Base-by-base conservation (phyloP, 92 coral and sea anemone species). In the Siderastrea siderea region DNA sequence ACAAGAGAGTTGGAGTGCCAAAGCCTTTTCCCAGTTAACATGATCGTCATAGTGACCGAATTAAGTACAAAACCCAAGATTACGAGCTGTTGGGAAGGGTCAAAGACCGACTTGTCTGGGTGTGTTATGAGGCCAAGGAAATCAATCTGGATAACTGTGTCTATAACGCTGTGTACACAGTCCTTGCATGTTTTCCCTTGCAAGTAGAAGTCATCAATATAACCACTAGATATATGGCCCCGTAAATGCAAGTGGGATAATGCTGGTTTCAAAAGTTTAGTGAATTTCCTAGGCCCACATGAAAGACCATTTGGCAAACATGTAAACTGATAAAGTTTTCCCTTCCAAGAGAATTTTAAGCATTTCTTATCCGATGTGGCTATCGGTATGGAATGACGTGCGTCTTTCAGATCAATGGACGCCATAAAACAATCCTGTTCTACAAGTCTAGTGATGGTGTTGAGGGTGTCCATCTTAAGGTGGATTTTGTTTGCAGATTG, bases 191-290 rank as follows among this genome's bases (percentile, higher is more conserved):
- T n/a, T n/a, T n/a, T n/a, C n/a, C n/a, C n/a, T n/a, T n/a, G n/a
- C n/a, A n/a, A n/a, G n/a, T n/a, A n/a, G n/a, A 77, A 70, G 73
- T 86, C 90, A 58, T 77, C 78, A 86, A 86, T 65, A 61, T 76
- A 74, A 63, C 76, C 77, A 11, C 73, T 68, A 7, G 90, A 86
- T 57, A 86, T 65, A 17, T 86, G 90, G 46, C 90, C 85, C 84
- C 64, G 54, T 62, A 59, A 14, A 9, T 68, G 90, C 47, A 64
- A 48, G 7, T 86, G 44, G 47, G 75, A 51, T 17, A 86, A 26
- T 3, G 90, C 74, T 13, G 84, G 90, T 63, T 77, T 86, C 62
- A 77, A 26, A 6, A 86, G 73, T 77, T 86, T 86, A 3, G 84
- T 86, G 71, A 86, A 86, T 64, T 77, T 77, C 38, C 38, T 26